Evolutionary conservation across 2,888 invertebrate genomes (phyloP), one percentile per base, ranked within the genome.

Genomic region (Agrilus cyanescens): DNA sequence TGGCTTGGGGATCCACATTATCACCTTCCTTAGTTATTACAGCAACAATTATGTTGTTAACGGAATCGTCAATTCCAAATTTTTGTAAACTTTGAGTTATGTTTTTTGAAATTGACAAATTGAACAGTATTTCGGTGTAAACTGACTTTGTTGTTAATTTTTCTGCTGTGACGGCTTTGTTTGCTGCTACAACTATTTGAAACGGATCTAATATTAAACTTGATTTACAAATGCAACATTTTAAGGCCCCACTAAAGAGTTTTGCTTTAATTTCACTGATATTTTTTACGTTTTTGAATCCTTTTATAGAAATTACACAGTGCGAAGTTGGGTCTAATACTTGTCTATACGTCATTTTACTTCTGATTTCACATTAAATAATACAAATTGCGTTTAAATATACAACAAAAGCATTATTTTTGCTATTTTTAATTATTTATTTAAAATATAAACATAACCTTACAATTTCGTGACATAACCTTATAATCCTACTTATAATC

Each of bases 41-140:
- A 12, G 65, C 68, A 14, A 75, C 61, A 25, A 78, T 48, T 38
- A 76, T 57, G 46, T 68, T 65, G 7, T 54, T 63, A 43, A 72
- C 71, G 2, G 59, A 59, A 41, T 72, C 72, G 36, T 64, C 60
- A 13, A 79, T 70, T 1, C 83, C 82, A 63, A 83, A 84, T 46
- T 70, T 77, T 38, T 60, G 67, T 38, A 85, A 65, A 46, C 84
- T 80, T 49, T 77, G 75, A 4, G 77, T 71, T 48, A 85, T 85
- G 53, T 81, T 82, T 56, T 76, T 80, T 0, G 80, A 75, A 1
- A 75, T 61, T 0, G 82, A 82, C 45, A 85, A 65, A 59, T 79
- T 80, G 57, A 72, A 84, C 13, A 85, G 57, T 37, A 82, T 70
- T 63, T 85, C 84, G 0, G 80, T 73, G 56, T 69, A 76, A 1